Evolutionary conservation across 2,888 invertebrate species (phyloP), one percentile per base, ranked within the genome.

Genomic region (Coelinius sp.): DNA sequence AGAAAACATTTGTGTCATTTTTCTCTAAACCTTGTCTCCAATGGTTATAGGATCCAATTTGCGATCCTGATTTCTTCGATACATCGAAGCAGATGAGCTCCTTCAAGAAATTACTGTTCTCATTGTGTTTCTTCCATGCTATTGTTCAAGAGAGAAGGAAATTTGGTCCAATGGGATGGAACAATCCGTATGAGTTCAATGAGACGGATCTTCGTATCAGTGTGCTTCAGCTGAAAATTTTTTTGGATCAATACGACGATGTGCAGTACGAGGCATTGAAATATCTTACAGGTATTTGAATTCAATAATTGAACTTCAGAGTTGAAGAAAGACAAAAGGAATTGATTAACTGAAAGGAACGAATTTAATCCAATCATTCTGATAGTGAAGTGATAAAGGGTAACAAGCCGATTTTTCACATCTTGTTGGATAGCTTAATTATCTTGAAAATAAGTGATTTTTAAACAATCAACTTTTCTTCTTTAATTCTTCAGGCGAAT

Each of bases 131-230:
- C 89, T 98, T 98, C 89, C 97, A 98, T 88, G 97, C 95, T 0
- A 91, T 96, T 63, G 92, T 96, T 0, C 97, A 97, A 88, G 97
- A 98, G 88, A 90, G 97, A 66, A 89, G 95, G 7, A 95, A 95
- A 88, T 97, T 96, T 86, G 97, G 97, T 0, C 94, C 97, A 0
- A 91, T 97, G 31, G 98, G 98, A 1, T 98, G 97, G 97, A 98
- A 98, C 87, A 97, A 97, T 81, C 92, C 94, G 0, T 98, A 98
- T 85, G 97, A 97, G 86, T 98, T 98, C 88, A 97, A 97, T 85
- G 97, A 98, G 87, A 97, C 97, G 0, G 98, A 98, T 88, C 89
- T 98, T 46, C 90, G 94, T 73, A 97, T 98, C 78, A 97, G 96
- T 78, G 93, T 95, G 31, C 92, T 94, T 82, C 98, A 98, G 86